Conservation (phyloP, 23 tunicate species). For the Diplosoma virens region DNA sequence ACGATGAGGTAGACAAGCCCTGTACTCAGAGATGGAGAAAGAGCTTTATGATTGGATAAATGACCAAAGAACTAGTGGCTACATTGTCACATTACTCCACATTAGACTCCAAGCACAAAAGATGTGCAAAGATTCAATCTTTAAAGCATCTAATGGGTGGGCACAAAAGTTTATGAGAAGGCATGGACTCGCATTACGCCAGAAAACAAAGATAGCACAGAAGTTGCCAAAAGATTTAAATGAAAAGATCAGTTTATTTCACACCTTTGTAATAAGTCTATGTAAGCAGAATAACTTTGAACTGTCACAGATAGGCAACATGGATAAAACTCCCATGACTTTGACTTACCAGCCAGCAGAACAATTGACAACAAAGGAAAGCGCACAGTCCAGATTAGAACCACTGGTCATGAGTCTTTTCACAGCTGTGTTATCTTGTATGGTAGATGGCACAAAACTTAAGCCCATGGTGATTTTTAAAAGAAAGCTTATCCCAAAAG, state of each 20-base stretch:
- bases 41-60: constrained; percentile 2
- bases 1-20: not conserved
- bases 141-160: constrained; percentile 18
- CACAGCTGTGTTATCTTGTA: constrained; percentile 12
- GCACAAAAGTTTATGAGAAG: constrained; percentile 10
- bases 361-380: not conserved
- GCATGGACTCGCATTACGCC: not conserved
- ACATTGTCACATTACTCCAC: not conserved
- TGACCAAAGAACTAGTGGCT: constrained; percentile 6
- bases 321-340: constrained; percentile 38
- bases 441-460: constrained; percentile 9
- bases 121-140: not conserved
- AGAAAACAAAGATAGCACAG: constrained; percentile 14
- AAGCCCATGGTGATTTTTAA: constrained; percentile 25
- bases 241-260: constrained; percentile 10
- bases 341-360: constrained; percentile 13
- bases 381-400: not conserved
- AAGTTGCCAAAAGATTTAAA: constrained; percentile 21
- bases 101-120: not conserved
- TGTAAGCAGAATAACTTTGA: constrained; percentile 5
- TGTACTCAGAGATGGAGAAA: constrained; percentile 4
- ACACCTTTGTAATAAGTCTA: constrained; percentile 1
- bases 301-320: constrained; percentile 18
- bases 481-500: not conserved
- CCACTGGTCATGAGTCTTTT: constrained; percentile 20